These are phyloP conservation scores for Agraylea sexmaculata DNA, from an alignment of 1,140 invertebrate species.

Conservation along the genomic window DNA sequence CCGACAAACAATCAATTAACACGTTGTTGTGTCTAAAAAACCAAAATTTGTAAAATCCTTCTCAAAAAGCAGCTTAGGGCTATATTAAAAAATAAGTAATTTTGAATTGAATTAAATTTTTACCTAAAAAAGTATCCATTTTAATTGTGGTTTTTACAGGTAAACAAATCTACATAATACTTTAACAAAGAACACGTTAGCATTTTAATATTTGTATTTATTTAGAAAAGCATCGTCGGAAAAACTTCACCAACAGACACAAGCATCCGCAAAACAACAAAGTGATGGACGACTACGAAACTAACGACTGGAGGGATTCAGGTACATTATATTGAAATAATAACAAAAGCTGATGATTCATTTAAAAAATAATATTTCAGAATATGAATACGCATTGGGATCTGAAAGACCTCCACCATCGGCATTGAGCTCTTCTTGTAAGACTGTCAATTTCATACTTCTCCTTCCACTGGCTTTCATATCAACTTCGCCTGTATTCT, in stretches of 20 bases:
- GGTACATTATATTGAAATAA: conserved; percentile 9
- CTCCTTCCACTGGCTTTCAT: too few relatives aligned
- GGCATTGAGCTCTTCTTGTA: conserved; percentile 17
- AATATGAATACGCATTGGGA: conserved; percentile 18
- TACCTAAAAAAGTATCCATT: background rate
- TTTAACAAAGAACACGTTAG: conserved; percentile 5
- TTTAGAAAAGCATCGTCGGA: conserved; percentile 19
- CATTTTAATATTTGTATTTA: too few relatives aligned
- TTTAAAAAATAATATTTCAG: conserved; percentile 18
- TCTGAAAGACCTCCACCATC: conserved; percentile 19
- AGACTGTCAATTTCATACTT: too few relatives aligned
- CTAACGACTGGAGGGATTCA: conserved; percentile 12
- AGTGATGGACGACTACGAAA: conserved; percentile 17
- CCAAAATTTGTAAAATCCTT: too few relatives aligned
- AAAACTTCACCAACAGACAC: conserved; percentile 12
- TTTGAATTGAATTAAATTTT: background rate
- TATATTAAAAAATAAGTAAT: background rate
- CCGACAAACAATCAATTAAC: background rate
- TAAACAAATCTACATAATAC: background rate
- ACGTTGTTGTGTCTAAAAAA: background rate
- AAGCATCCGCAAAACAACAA: conserved; percentile 15
- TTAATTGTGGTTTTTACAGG: conserved; percentile 1
- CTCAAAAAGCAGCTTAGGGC: background rate
- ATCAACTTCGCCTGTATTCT: too few relatives aligned
- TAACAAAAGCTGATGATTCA: background rate